Conservation (phyloP, 2,113 vertebrate species). For the Microcebus griseorufus region DNA sequence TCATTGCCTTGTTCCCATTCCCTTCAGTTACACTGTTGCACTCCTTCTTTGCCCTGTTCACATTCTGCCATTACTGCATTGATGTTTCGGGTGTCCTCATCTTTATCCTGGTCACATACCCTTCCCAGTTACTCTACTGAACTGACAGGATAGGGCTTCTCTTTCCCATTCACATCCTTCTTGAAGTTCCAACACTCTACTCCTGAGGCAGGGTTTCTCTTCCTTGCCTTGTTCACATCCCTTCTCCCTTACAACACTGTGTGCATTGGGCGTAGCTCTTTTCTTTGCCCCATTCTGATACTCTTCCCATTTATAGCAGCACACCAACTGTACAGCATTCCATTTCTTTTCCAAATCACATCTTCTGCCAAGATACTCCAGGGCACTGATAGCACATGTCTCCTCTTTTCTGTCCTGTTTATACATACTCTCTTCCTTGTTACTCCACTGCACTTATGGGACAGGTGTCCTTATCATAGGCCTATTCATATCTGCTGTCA, state of each 20-base stretch:
- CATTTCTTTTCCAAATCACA: background rate
- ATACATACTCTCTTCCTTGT: background rate
- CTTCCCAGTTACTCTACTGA: background rate
- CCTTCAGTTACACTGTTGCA: background rate
- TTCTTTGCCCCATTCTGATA: background rate
- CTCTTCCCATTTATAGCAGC: background rate
- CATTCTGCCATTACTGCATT: background rate
- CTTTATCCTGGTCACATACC: background rate
- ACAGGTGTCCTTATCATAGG: background rate
- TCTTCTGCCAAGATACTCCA: background rate
- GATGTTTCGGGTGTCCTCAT: background rate
- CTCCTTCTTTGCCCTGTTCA: background rate
- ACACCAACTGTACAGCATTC: background rate
- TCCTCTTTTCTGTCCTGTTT: background rate
- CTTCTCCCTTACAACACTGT: background rate
- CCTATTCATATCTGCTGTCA: background rate
- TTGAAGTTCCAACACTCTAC: background rate
- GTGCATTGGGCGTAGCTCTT: background rate
- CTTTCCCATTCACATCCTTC: background rate
- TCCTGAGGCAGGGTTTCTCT: background rate
- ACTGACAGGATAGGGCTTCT: background rate
- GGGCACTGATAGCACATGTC: background rate
- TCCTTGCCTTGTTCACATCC: background rate
- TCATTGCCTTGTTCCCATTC: background rate
- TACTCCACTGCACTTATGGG: background rate